These are phyloP conservation scores for Thecocarcelia acutangulata DNA, from an alignment of 2,888 invertebrate genomes.

Conservation along the genomic window DNA sequence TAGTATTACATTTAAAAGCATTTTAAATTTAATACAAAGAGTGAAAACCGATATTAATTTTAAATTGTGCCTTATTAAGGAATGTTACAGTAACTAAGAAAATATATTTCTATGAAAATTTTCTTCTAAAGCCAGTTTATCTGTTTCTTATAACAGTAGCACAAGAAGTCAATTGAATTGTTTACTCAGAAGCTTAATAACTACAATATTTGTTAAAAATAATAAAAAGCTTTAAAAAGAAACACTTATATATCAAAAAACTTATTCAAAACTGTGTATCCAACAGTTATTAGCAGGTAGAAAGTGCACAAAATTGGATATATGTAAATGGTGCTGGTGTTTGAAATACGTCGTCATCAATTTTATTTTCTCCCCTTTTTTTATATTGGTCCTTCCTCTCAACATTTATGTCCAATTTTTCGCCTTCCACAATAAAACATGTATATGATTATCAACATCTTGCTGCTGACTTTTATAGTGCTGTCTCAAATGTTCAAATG, in stretches of 20 bases:
- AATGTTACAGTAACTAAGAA: conserved; percentile 10
- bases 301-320: conserved; percentile 11
- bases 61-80: background rate
- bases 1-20: too few species aligned
- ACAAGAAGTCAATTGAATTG: background rate
- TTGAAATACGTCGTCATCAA: conserved; percentile 12
- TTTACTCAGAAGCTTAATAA: too few species aligned
- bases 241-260: background rate
- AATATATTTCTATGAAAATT: background rate
- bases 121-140: too few species aligned
- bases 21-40: too few species aligned
- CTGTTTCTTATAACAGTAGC: too few species aligned
- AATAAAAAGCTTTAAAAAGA: too few species aligned
- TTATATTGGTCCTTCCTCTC: background rate
- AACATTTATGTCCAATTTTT: conserved; percentile 78
- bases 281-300: background rate
- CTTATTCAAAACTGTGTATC: conserved; percentile 36
- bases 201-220: background rate
- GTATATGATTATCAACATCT: conserved; percentile 80
- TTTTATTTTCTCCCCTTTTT: background rate
- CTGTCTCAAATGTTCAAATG: conserved; percentile 72
- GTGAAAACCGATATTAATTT: too few species aligned
- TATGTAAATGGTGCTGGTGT: conserved; percentile 19
- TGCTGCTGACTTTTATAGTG: conserved; percentile 71
- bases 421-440: conserved; percentile 80